Evolutionary conservation across 2,888 invertebrate genomes (phyloP), one percentile per base, ranked within the genome.

Genomic region (Pristionchus exspectatus): DNA sequence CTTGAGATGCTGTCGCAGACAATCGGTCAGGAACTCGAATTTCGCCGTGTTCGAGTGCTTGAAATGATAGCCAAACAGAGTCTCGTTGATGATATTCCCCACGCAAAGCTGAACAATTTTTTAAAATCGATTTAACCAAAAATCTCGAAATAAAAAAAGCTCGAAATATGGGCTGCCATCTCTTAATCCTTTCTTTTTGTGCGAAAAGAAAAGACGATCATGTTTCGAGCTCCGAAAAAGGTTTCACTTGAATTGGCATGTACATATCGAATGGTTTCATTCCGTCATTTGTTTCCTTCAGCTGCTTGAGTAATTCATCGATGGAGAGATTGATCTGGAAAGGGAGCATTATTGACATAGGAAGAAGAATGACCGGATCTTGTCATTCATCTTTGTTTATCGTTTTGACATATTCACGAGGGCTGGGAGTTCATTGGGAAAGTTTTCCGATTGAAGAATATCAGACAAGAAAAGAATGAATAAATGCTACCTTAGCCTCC

Each of bases 51-150:
- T 89, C 24, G 90, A 77, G 66, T 91, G 89, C 2, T 86, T 87
- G 89, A 90, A 92, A n/a, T 90, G 90, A 77, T 90, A 91, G 14
- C 93, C 93, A 81, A 92, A 92, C 0, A 93, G 89, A 5, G 90
- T 83, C n/a, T 92, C 90, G 90, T 91, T 91, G 90, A 93, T 93
- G 16, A 93, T 90, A 86, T 93, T 93, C 18, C 91, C 92, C 14
- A 93, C 91, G 56, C 92, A 92, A 4, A 93, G 72, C 91, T 93
- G 90, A 63, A 89, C 66, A 69, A 16, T 21, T 56, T 14, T 12
- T 21, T 56, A 1, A n/a, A 9, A 50, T 50, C 44, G 44, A 50
- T 50, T 50, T 7, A 50, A 50, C 44, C 44, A 50, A 50, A 50
- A 7, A n/a, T n/a, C n/a, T n/a, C n/a, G n/a, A n/a, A n/a, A n/a